Evolutionary conservation across 1,140 invertebrate species (phyloP).

Genomic region (Cydia strobilella): DNA sequence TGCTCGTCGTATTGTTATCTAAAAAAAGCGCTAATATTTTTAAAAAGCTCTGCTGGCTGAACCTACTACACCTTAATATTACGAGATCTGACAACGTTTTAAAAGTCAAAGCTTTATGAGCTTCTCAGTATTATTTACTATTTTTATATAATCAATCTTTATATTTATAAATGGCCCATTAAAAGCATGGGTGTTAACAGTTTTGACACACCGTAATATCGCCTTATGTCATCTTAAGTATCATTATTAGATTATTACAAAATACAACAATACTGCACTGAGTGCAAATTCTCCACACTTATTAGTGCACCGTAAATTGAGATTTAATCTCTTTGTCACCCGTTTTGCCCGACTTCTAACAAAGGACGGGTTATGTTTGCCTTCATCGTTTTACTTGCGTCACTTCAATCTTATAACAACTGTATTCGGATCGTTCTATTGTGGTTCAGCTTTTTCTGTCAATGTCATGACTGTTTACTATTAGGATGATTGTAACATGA

Average conservation of each 20-base stretch:
- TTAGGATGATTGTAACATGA: background rate
- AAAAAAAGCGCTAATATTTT: too few relatives aligned
- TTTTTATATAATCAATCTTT: background rate
- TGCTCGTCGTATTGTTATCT: too few relatives aligned
- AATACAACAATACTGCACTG: background rate
- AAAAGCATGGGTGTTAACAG: background rate
- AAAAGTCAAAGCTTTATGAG: too few relatives aligned
- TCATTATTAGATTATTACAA: background rate
- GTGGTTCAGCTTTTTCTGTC: slow-evolving; percentile 6
- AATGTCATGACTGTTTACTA: background rate
- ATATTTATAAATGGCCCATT: background rate
- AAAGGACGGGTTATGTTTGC: background rate
- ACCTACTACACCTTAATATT: too few relatives aligned
- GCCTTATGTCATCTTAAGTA: slow-evolving; percentile 4
- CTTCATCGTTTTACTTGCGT: background rate
- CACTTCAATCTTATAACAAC: background rate
- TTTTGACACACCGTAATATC: background rate
- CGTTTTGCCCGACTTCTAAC: background rate
- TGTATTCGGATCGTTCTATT: background rate
- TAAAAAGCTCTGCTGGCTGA: too few relatives aligned
- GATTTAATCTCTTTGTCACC: background rate
- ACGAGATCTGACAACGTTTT: too few relatives aligned
- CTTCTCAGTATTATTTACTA: too few relatives aligned
- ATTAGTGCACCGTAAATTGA: background rate
- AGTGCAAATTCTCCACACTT: background rate